Evolutionary conservation across 2,888 invertebrate genomes (phyloP), one percentile per base, ranked within the genome.

Genomic region (Synergus itoensis): DNA sequence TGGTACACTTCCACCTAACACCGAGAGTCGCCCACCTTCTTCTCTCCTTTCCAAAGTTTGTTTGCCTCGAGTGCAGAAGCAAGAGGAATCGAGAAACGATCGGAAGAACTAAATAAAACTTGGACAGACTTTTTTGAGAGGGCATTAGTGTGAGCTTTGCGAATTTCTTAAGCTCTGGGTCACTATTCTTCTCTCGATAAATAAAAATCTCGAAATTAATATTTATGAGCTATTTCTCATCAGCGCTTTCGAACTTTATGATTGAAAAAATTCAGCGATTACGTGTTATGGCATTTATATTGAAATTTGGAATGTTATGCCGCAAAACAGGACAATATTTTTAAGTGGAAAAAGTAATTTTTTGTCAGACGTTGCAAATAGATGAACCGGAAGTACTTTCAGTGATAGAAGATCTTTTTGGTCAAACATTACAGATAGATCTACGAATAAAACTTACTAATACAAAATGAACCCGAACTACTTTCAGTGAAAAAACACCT

Each of bases 11-110:
- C 14, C 63, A 41, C 80, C 76, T 69, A 80, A 48, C 36, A 53
- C 45, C 16, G 14, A 16, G 43, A 43, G 45, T 78, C 21, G 4
- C 82, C 79, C 77, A 77, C 79, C 65, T 76, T 80, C 78, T 80
- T 75, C 82, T 76, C 76, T 82, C 81, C 41, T 62, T 41, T 14
- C 76, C 79, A 83, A 79, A 86, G 80, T 86, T 86, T 83, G 75
- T 78, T 81, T 63, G 76, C 78, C 78, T 80, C 76, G 73, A 53
- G 40, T 73, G 73, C 80, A 77, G 79, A 40, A 36, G 79, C 77
- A 62, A 65, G 48, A 41, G 67, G 28, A 62, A 64, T 79, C 60
- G 65, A 16, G 57, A n/a, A 45, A 36, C n/a, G 45, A 76, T 76
- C 40, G 21, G 57, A 67, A 76, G 57, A 64, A 80, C 12, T 18